Base-by-base conservation (phyloP, 2,888 invertebrate species). In the Lithophane leautieri region DNA sequence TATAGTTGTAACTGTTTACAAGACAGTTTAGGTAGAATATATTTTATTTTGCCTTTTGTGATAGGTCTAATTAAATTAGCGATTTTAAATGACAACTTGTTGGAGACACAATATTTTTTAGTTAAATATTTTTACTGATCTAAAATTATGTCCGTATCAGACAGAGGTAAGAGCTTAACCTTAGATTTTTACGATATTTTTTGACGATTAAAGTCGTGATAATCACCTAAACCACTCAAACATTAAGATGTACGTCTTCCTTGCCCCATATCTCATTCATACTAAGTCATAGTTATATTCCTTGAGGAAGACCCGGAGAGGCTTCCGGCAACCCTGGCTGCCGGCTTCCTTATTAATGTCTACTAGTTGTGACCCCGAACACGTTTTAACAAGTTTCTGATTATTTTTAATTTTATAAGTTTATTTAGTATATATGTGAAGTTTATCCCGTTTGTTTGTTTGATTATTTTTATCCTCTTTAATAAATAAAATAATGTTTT, bases 261-360 rank as follows among this genome's bases (percentile, higher is more conserved):
- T 28, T 4, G 4, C 28, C 12, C n/a, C 58, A 60, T 74, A 74
- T 58, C 74, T 81, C 68, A 81, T 75, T 47, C 34, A 60, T 50
- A 50, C 60, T 34, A 68, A 69, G 19, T 42, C 47, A 28, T 60
- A 16, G 56, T 28, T 40, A 40, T 56, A 34, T 63, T 66, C 58
- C 75, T 54, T 34, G 14, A 80, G 22, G 44, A 44, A 40, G 12
- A 14, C 14, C n/a, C 47, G 60, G 58, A 60, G 28, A 69, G 28
- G 28, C 47, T 66, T 62, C 79, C 79, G 56, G 71, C n/a, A 56
- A 7, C 28, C 1, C 28, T 44, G 50, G 16, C 25, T n/a, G n/a
- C 42, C 42, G 8, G 50, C 25, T 69, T 44, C 54, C 34, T 76
- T 76, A 81, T 61, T 70, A 61, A 79, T 81, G 60, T 61, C 47